Conservation (phyloP, 2,888 invertebrate species). For the Eilema sororculum region DNA sequence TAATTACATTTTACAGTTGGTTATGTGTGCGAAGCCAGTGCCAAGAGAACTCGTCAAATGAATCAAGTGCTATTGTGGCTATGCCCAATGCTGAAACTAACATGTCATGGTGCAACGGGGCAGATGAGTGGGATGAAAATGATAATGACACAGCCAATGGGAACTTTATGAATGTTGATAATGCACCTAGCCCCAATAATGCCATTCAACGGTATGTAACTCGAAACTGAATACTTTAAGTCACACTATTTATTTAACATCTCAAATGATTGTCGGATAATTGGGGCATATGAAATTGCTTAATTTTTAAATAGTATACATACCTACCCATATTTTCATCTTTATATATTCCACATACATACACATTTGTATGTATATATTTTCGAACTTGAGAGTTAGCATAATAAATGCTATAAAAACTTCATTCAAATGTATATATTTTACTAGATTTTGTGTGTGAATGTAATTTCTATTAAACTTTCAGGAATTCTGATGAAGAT, state of each 20-base stretch:
- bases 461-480: constrained; percentile 1
- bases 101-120: constrained; percentile 91
- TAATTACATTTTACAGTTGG: constrained; percentile 87
- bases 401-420: no score
- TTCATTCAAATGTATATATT: no score
- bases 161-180: constrained; percentile 88
- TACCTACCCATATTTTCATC: no score
- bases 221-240: not conserved
- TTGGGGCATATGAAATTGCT: not conserved
- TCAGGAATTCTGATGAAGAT: constrained; percentile 86
- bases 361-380: no score
- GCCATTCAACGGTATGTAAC: constrained; percentile 71
- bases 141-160: constrained; percentile 91
- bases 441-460: not conserved
- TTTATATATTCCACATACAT: no score
- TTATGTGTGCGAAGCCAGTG: constrained; percentile 91
- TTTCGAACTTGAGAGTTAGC: no score
- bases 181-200: constrained; percentile 82
- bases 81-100: constrained; percentile 73
- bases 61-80: constrained; percentile 64
- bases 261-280: not conserved
- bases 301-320: not conserved
- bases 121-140: constrained; percentile 91
- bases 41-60: constrained; percentile 83
- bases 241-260: not conserved